phyloP scores from a whole-genome alignment of 2,797 vertebrate genomes.

The Lithobates pipiens region DNA sequence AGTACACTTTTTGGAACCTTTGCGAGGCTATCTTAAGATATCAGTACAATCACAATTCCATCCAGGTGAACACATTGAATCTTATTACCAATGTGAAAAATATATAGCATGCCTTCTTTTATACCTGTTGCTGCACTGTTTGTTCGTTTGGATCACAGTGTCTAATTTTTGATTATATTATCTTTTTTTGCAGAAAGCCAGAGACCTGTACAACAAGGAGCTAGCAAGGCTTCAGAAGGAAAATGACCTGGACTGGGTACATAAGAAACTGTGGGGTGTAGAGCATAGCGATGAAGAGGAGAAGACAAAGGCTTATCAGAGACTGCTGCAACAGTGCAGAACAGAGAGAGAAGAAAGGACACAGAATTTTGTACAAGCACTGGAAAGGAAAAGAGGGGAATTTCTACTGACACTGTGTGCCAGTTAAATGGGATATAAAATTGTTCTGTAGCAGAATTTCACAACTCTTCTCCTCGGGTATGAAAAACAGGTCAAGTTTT shows the following conservation, averaged over 20 bases:
- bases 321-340: slow-evolving; percentile 80
- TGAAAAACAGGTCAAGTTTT: neutral
- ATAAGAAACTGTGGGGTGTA: slow-evolving; percentile 81
- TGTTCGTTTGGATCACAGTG: neutral
- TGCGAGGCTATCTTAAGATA: slow-evolving; percentile 94
- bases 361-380: slow-evolving; percentile 84
- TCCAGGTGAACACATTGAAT: slow-evolving; percentile 80
- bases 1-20: slow-evolving; percentile 98
- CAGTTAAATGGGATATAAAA: slow-evolving; percentile 66
- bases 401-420: slow-evolving; percentile 75
- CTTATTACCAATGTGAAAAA: neutral
- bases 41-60: slow-evolving; percentile 87
- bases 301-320: slow-evolving; percentile 78
- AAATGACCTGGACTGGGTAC: slow-evolving; percentile 83
- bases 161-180: neutral
- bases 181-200: slow-evolving; percentile 83
- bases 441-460: slow-evolving; percentile 5
- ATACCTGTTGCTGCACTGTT: neutral
- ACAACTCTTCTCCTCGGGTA: neutral
- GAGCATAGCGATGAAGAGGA: slow-evolving; percentile 67
- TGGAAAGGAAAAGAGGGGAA: slow-evolving; percentile 88
- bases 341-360: slow-evolving; percentile 85
- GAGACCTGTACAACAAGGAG: slow-evolving; percentile 85
- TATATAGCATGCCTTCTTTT: no score
- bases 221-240: slow-evolving; percentile 85